Evolutionary conservation across 2,888 invertebrate genomes (phyloP), one percentile per base, ranked within the genome.

Genomic region (Patella pellucida): DNA sequence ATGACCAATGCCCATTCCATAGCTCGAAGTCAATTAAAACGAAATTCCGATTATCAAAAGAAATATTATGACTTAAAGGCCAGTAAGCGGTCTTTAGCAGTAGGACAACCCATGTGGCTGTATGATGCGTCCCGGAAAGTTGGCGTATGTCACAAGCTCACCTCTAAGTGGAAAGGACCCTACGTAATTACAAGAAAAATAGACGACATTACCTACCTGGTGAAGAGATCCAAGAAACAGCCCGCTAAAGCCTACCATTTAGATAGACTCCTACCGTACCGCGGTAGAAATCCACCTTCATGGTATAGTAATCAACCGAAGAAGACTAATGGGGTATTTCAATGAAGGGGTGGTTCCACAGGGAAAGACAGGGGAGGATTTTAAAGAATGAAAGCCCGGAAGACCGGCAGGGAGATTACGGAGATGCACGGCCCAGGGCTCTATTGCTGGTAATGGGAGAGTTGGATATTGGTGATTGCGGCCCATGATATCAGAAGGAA

Each of bases 171-270:
- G 78, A 78, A 78, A 31, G 76, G 78, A 7, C 76, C 76, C 19
- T 80, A 67, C 68, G 0, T 81, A 1, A 69, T 81, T 0, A 76
- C 76, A 9, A 78, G 52, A 41, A 69, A 69, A 11, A 4, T 79
- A 12, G 79, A 80, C 67, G 76, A 80, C 51, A 19, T 79, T 2
- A 73, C 78, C 1, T 82, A 76, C 71, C 41, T 79, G 27, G 76
- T 80, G 0, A 80, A 79, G 69, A 73, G 71, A 54, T 72, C 76
- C 11, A 5, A 52, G 9, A 77, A 72, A 27, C 67, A 71, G 11
- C 69, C 27, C 19, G 56, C 77, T 0, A 79, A 76, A 31, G 79
- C 76, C 1, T 74, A 74, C 27, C 79, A 80, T 52, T 52, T 82
- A 5, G 76, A 79, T 52, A 62, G 79, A 11, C 52, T 82, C 5